Percentiles rank a stretch among this genome's conserved stretches.
Conservation (phyloP, 2,113 vertebrate genomes). For the Eleginops maclovinus region DNA sequence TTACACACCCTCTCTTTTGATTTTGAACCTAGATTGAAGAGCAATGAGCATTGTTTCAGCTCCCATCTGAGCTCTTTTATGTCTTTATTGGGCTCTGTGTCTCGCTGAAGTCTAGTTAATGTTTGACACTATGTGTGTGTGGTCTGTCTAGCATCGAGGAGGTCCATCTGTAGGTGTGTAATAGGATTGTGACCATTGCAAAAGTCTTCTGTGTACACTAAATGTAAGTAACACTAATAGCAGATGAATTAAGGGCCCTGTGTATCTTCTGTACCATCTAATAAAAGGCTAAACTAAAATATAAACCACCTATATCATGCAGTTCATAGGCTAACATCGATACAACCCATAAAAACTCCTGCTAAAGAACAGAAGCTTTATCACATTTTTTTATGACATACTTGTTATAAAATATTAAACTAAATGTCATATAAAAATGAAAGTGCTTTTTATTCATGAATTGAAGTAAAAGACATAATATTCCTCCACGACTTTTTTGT, state of each 20-base stretch:
- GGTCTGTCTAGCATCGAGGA: slow-evolving; percentile 44
- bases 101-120: slow-evolving; percentile 59
- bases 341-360: not conserved
- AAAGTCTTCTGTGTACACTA: not conserved
- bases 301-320: not conserved
- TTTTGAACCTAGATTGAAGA: slow-evolving; percentile 1
- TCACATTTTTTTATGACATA: not conserved
- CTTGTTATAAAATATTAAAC: not conserved
- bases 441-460: not conserved
- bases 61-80: slow-evolving; percentile 35
- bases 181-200: slow-evolving; percentile 19
- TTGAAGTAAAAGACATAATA: not conserved
- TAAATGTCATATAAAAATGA: not conserved
- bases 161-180: slow-evolving; percentile 43
- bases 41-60: slow-evolving; percentile 32
- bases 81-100: slow-evolving; percentile 57
- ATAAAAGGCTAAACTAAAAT: too few relatives aligned
- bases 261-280: too few relatives aligned
- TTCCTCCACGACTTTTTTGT: not conserved
- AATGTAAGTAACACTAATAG: not conserved
- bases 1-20: slow-evolving; percentile 29
- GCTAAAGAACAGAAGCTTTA: not conserved
- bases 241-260: too few relatives aligned
- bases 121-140: slow-evolving; percentile 40
- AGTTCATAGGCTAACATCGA: not conserved